Evolutionary conservation across 2,113 vertebrate species (phyloP), one percentile per base, ranked within the genome.

Genomic region (Plotosus lineatus): DNA sequence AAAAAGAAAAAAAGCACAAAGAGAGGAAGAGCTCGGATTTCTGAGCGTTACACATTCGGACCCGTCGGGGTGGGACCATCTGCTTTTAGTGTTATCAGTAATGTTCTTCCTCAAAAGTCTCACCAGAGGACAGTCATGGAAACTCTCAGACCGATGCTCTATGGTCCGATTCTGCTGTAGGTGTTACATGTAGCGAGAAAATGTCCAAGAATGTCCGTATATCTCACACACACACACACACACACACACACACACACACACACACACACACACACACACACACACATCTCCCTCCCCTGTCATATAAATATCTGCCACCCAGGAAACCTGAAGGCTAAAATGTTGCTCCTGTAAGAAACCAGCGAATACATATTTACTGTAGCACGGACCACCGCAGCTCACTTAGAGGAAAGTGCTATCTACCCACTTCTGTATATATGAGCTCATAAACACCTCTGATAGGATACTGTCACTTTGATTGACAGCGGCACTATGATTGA

Each of bases 61-160:
- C 42, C 50, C 68, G 48, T 55, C 15, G n/a, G 80, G 63, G 51
- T 56, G 82, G 21, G 63, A 79, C n/a, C 86, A 88, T 86, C 87
- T 90, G 89, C 85, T 87, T 83, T 86, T 89, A 77, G 76, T 69
- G 73, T 87, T 84, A 85, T 85, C 75, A 71, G 3, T 75, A 79
- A 38, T 68, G 61, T 71, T 75, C 78, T 83, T 83, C 76, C 53
- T 19, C 66, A n/a, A 28, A 65, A n/a, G 50, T 33, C 17, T 73
- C 53, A 60, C 7, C 38, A 76, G 61, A 71, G 42, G 65, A 58
- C 10, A 5, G 21, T 69, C 12, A 9, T 10, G n/a, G 61, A n/a
- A 66, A 33, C 65, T 86, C 71, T 68, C 31, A 55, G 28, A 3
- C 40, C 14, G 38, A 44, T 68, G 23, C 26, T 69, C 42, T 26